Percentiles rank a stretch among this genome's conserved stretches.
These are phyloP conservation scores for Teleiodes luculella DNA, from an alignment of 2,888 invertebrate species.

Conservation along the genomic window DNA sequence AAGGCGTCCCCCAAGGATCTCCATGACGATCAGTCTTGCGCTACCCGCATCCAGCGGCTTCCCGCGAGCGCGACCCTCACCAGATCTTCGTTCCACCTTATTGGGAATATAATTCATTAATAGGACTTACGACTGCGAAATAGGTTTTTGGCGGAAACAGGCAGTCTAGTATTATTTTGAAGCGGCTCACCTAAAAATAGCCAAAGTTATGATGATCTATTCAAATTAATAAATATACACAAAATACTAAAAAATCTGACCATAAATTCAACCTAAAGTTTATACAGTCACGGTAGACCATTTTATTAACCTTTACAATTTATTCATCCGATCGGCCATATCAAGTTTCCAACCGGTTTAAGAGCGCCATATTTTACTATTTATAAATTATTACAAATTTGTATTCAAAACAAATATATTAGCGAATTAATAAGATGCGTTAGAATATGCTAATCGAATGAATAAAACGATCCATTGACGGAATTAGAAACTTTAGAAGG, in stretches of 20 bases:
- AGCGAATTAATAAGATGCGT: conserved; percentile 11
- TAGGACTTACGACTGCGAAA: too few relatives aligned
- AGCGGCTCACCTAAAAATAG: too few relatives aligned
- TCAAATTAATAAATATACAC: too few relatives aligned
- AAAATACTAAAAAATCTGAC: too few relatives aligned
- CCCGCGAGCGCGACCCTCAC: too few relatives aligned
- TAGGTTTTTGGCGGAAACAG: too few relatives aligned
- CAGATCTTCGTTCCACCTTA: too few relatives aligned
- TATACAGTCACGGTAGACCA: conserved; percentile 7
- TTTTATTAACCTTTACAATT: conserved; percentile 7
- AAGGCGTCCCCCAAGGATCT: too few relatives aligned
- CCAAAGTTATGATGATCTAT: not conserved
- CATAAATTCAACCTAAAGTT: not conserved
- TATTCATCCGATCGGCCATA: conserved; percentile 13
- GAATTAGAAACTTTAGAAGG: conserved; percentile 13
- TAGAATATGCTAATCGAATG: conserved; percentile 12
- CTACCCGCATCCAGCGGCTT: too few relatives aligned
- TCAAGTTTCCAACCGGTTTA: conserved; percentile 9
- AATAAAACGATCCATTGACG: conserved; percentile 5
- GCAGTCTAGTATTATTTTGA: too few relatives aligned
- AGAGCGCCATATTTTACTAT: conserved; percentile 3
- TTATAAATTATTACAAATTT: conserved; percentile 13
- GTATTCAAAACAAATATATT: conserved; percentile 4
- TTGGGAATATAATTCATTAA: too few relatives aligned
- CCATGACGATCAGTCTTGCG: too few relatives aligned